phyloP scores from a whole-genome alignment of 2,797 vertebrate species.

The Petrocephalus sullivani region DNA sequence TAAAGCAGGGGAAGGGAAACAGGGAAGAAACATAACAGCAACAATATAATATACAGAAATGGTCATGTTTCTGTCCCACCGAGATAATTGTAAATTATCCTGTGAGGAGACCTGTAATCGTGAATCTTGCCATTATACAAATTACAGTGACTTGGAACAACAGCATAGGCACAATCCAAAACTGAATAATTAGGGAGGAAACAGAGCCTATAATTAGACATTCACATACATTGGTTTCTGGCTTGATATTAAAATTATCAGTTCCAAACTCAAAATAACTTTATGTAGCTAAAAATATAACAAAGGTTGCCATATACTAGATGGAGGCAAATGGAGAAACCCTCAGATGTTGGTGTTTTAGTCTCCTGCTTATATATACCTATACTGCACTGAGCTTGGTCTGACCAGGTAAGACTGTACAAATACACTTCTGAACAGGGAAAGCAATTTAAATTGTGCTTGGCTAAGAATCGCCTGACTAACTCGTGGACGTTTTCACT shows the following conservation, averaged over 20 bases:
- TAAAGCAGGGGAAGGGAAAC: not conserved
- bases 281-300: not conserved
- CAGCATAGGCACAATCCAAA: not conserved
- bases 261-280: not conserved
- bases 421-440: not conserved
- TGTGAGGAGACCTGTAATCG: not conserved
- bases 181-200: not conserved
- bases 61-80: not conserved
- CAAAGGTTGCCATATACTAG: not conserved
- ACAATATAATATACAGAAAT: not conserved
- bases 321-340: not conserved
- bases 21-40: not conserved
- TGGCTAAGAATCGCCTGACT: no score
- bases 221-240: not conserved
- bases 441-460: not conserved
- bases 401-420: not conserved
- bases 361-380: not conserved
- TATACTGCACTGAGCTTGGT: not conserved
- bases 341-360: not conserved
- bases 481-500: no score
- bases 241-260: not conserved
- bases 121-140: not conserved
- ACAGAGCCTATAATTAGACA: not conserved
- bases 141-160: not conserved
- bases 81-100: not conserved